phyloP scores from a whole-genome alignment of 1,140 invertebrate genomes.

The Bombyx mori region DNA sequence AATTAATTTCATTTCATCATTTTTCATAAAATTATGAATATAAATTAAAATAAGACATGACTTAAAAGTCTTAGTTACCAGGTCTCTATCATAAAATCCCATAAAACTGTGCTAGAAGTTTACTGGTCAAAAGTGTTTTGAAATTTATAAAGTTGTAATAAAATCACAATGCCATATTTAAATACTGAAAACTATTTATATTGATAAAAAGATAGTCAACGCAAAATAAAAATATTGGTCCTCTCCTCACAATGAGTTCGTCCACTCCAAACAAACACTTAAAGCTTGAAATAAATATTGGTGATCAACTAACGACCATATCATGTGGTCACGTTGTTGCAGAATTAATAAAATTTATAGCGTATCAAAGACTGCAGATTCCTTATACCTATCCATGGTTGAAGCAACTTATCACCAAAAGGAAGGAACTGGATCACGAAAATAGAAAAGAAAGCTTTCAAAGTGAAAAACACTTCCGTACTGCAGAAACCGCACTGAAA shows the following conservation, averaged over 20 bases:
- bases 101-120: no score
- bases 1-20: no score
- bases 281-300: conserved; percentile 44
- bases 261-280: conserved; percentile 22
- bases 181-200: no score
- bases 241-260: conserved; percentile 49
- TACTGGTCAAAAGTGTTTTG: no score
- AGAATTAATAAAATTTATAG: conserved; percentile 64
- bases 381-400: conserved; percentile 64
- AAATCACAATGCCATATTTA: no score
- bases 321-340: conserved; percentile 61
- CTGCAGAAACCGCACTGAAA: conserved; percentile 51
- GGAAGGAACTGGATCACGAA: conserved; percentile 29
- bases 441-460: conserved; percentile 44
- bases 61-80: no score
- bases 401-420: conserved; percentile 60
- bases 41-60: no score
- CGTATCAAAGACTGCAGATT: conserved; percentile 65
- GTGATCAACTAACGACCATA: conserved; percentile 55
- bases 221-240: no score
- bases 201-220: no score
- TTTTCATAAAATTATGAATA: no score
- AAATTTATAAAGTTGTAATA: no score
- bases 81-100: no score
- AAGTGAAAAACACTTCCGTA: conserved; percentile 57